Base-by-base conservation (phyloP, 2,113 vertebrate species). In the Orientallactaga bullata region DNA sequence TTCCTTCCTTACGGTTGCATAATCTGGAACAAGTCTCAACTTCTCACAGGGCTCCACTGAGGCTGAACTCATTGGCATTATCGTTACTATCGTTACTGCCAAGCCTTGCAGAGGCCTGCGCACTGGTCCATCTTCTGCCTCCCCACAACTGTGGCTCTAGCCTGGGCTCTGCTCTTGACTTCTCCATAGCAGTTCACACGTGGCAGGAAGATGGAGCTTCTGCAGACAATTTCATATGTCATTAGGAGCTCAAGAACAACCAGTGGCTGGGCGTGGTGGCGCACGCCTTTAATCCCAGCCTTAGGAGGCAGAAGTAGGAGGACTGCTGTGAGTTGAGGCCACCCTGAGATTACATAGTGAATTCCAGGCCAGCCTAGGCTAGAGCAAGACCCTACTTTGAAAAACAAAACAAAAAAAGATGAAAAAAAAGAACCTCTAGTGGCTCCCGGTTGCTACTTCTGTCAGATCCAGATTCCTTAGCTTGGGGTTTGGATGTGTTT, bases 391-490 rank as follows among this genome's bases (percentile, higher is more conserved):
- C n/a, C n/a, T n/a, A n/a, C n/a, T n/a, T n/a, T n/a, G n/a, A n/a
- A n/a, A n/a, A n/a, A n/a, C n/a, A n/a, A n/a, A n/a, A n/a, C n/a
- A n/a, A n/a, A n/a, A n/a, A n/a, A n/a, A n/a, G n/a, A n/a, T n/a
- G n/a, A n/a, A n/a, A n/a, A n/a, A n/a, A n/a, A 69, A 66, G 89
- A 82, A 32, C 28, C 28, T 88, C 39, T 12, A n/a, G n/a, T 39
- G 39, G 24, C 39, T 93, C 28, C 35, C 37, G 4, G 23, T 32
- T 5, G 3, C n/a, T 68, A 76, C 93, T 69, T 85, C 63, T 30
- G 71, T 94, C 84, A 71, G 72, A 85, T 65, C 74, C 92, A 79
- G 47, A 74, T 65, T 58, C 55, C n/a, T 91, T 55, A 78, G 18
- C 30, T 8, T 73, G 17, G 68, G 47, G 9, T 87, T 90, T 42